Evolutionary conservation across 2,797 vertebrate species (phyloP).

Genomic region (Clarias fuscus): DNA sequence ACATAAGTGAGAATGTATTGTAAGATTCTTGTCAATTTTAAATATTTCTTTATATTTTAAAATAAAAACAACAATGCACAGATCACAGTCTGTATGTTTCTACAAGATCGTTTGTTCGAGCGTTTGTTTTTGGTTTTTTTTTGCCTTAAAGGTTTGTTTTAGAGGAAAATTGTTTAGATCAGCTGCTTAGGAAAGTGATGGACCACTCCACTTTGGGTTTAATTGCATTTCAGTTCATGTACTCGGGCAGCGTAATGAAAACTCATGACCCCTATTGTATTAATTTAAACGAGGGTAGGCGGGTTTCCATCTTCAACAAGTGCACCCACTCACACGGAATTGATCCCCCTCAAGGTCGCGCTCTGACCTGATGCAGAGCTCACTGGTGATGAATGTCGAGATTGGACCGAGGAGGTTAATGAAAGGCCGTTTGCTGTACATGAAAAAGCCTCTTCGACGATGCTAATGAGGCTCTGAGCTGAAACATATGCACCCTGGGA

Average conservation of each 20-base stretch:
- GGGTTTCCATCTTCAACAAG: slow-evolving; percentile 1
- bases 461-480: slow-evolving; percentile 47
- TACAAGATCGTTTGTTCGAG: too few relatives aligned
- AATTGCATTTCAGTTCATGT: slow-evolving; percentile 23
- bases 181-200: not conserved
- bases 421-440: slow-evolving; percentile 47
- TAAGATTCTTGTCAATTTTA: too few relatives aligned
- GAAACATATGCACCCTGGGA: slow-evolving; percentile 44
- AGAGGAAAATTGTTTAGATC: not conserved
- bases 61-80: too few relatives aligned
- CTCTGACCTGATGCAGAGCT: not conserved
- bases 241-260: slow-evolving; percentile 9
- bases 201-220: slow-evolving; percentile 1
- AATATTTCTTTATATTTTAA: too few relatives aligned
- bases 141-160: not conserved
- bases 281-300: not conserved
- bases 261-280: slow-evolving; percentile 12
- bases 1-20: too few relatives aligned
- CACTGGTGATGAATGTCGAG: slow-evolving; percentile 40
- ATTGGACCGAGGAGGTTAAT: slow-evolving; percentile 51
- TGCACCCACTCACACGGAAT: slow-evolving; percentile 39
- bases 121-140: too few relatives aligned
- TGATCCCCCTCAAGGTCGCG: slow-evolving; percentile 42
- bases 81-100: not conserved
- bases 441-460: slow-evolving; percentile 44